Percentiles rank a stretch among this genome's conserved stretches.
phyloP scores from a whole-genome alignment of 2,113 vertebrate genomes.

The Stictonetta naevosa region DNA sequence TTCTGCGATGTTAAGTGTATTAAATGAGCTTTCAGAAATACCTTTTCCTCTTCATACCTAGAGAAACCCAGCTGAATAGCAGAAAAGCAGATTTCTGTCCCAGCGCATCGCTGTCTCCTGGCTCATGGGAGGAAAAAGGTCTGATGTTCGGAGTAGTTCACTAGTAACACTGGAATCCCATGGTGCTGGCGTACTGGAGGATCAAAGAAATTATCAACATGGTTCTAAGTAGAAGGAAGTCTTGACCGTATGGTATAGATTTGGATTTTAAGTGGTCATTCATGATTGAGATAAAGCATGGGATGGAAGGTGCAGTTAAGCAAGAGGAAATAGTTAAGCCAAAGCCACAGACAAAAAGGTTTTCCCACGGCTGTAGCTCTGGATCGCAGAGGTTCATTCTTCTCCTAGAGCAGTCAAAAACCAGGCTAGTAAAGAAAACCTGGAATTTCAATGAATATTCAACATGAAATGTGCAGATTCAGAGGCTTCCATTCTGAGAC shows the following conservation, averaged over 20 bases:
- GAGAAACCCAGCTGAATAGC: background rate
- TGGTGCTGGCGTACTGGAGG: background rate
- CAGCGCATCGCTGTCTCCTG: background rate
- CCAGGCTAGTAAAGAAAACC: background rate
- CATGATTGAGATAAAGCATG: background rate
- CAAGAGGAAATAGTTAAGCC: background rate
- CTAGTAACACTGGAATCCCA: background rate
- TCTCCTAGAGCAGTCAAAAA: background rate
- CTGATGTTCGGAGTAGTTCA: background rate
- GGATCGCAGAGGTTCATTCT: background rate
- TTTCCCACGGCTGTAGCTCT: background rate
- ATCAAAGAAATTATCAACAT: conserved; percentile 8
- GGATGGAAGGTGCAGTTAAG: background rate
- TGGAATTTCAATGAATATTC: background rate
- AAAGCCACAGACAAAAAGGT: background rate
- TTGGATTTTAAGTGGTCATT: background rate
- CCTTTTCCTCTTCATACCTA: background rate
- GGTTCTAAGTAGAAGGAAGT: background rate
- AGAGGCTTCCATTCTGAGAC: background rate
- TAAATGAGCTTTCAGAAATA: conserved; percentile 7
- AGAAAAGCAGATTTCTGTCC: background rate
- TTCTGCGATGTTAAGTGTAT: background rate
- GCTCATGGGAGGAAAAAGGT: background rate
- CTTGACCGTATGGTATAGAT: background rate
- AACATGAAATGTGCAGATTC: background rate